Evolutionary conservation across 2,797 vertebrate species (phyloP), one percentile per base, ranked within the genome.

Genomic region (Trichosurus vulpecula): DNA sequence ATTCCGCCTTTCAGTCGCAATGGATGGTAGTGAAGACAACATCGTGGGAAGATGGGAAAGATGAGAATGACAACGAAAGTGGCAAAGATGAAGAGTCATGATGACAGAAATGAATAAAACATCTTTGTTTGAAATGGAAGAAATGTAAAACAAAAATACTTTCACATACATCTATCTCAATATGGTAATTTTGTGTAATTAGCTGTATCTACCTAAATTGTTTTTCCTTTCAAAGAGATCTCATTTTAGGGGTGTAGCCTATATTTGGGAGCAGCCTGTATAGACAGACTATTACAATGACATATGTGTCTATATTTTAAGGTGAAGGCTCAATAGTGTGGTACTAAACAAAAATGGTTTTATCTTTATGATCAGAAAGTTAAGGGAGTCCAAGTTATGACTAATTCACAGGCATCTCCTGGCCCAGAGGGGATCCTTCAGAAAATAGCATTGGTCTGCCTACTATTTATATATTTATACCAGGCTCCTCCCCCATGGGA

Each of bases 381-480:
- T 91, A 95, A 94, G 90, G 53, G 52, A 94, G 74, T 95, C 89
- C 14, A 90, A 97, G 94, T 97, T 95, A 61, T 11, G 89, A 97
- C 93, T 96, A 96, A 97, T 96, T 97, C 96, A 90, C 54, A 97
- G 96, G 57, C 94, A 92, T 97, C 92, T 51, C 41, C 58, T 95
- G 94, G 52, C 90, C 96, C 95, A 61, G 93, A 95, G 95, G 95
- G 97, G 97, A 93, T 90, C 66, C 94, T 98, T 96, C 95, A 97
- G 96, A 94, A 97, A 97, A 96, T 94, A 92, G 97, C 97, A 97
- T 98, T 95, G 95, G 93, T 53, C 96, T 91, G 92, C 95, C 94
- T 97, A 96, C 96, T 98, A 97, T 97, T 98, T 98, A 98, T 98
- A 97, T 96, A 87, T 87, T 87, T 87, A 87, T 92, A 90, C 54